These are phyloP conservation scores for Aleiodes sp. DNA, from an alignment of 1,140 invertebrate species.

Conservation along the genomic window DNA sequence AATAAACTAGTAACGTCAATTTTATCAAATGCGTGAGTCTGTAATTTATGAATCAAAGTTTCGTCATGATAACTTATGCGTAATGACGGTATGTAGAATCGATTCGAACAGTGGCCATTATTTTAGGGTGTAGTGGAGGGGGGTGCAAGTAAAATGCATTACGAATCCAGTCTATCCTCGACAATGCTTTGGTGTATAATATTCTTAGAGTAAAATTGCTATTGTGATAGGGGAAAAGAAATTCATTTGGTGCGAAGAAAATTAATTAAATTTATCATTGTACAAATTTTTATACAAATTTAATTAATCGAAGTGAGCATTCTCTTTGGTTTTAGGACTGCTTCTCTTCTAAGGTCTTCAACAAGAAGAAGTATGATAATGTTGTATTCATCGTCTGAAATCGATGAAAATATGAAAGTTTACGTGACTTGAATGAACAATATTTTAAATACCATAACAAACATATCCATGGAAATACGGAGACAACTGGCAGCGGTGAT, in stretches of 20 bases:
- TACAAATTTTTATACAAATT: too few relatives aligned
- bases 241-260: too few relatives aligned
- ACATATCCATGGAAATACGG: slow-evolving; percentile 39
- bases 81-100: background rate
- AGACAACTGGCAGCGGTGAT: slow-evolving; percentile 39
- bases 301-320: too few relatives aligned
- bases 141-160: too few relatives aligned
- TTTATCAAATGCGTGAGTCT: background rate
- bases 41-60: background rate
- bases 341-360: slow-evolving; percentile 11
- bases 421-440: background rate
- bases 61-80: background rate
- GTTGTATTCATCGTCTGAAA: slow-evolving; percentile 26
- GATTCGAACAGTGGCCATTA: background rate
- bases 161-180: too few relatives aligned
- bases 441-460: slow-evolving; percentile 18
- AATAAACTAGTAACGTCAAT: background rate
- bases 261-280: too few relatives aligned
- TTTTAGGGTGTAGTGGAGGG: background rate
- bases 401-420: background rate
- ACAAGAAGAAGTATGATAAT: slow-evolving; percentile 26
- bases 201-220: too few relatives aligned
- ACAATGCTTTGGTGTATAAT: too few relatives aligned
- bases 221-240: too few relatives aligned
- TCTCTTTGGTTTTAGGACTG: background rate